These are phyloP conservation scores for Mormyrops boulengeri DNA, from an alignment of 2,797 vertebrate species.

Conservation along the genomic window DNA sequence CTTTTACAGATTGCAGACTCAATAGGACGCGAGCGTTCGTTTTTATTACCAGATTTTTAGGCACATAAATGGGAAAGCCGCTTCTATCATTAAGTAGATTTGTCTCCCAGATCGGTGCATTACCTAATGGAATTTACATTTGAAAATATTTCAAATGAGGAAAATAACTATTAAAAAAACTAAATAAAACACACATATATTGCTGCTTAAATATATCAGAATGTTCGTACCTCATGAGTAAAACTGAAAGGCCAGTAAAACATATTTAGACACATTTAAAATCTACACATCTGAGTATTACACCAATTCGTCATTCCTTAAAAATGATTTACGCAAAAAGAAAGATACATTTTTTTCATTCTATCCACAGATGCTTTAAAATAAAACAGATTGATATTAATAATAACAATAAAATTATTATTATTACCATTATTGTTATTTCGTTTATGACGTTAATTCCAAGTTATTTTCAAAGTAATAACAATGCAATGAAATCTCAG, in stretches of 20 bases:
- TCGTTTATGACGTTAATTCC: not conserved
- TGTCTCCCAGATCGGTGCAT: not conserved
- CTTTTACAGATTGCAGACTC: slow-evolving; percentile 13
- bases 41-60: slow-evolving; percentile 19
- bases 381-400: not conserved
- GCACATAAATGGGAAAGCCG: slow-evolving; percentile 17
- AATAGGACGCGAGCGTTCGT: not conserved
- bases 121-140: slow-evolving; percentile 3
- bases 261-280: slow-evolving; percentile 8
- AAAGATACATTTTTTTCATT: slow-evolving; percentile 2
- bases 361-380: slow-evolving; percentile 1
- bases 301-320: slow-evolving; percentile 1
- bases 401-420: slow-evolving; percentile 16
- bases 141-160: slow-evolving; percentile 8
- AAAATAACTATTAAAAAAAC: not conserved
- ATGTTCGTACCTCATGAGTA: not conserved
- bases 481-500: not conserved
- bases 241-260: slow-evolving; percentile 2
- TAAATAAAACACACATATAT: slow-evolving; percentile 17
- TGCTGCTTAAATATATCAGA: slow-evolving; percentile 20
- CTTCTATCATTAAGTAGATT: not conserved
- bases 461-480: not conserved
- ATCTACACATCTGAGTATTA: slow-evolving; percentile 11
- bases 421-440: not conserved
- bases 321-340: slow-evolving; percentile 5